Evolutionary conservation across 2,888 invertebrate genomes (phyloP), one percentile per base, ranked within the genome.

Genomic region (Cryptocephalus primarius): DNA sequence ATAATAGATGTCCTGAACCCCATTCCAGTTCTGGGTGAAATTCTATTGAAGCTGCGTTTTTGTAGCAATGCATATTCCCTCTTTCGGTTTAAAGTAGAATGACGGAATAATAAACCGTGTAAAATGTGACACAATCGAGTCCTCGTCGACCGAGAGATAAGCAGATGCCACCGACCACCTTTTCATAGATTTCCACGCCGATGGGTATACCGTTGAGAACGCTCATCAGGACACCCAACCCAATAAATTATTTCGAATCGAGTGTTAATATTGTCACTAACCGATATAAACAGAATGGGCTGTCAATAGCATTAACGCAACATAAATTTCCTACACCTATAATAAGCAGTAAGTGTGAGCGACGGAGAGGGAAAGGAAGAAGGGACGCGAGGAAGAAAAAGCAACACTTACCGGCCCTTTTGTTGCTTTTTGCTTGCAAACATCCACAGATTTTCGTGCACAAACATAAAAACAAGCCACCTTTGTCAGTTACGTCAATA

Each of bases 221-320:
- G 54, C 59, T 58, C 55, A 63, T 64, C 62, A 63, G 57, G 59
- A 47, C 46, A 43, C 42, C 55, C 46, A 44, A 40, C 55, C 55
- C 55, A 45, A 61, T 64, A 66, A 66, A 66, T 66, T 61, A 61
- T 22, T 22, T 60, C 48, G 47, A 55, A 45, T 40, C 50, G 55
- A 51, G 58, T 60, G 63, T 65, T 66, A 66, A 66, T 65, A 63
- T 63, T 66, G 67, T 68, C 66, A 65, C 55, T 66, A 65, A 60
- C 65, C 65, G 66, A 68, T 66, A 61, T 60, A 67, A 67, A 66
- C 65, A 68, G 65, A 67, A 68, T 61, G 61, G 65, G 64, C 62
- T 60, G 58, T 65, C 65, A 62, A 66, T 64, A 51, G 65, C 60
- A 67, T 68, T 68, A 68, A 65, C 66, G 66, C 64, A 52, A 67